Evolutionary conservation across 2,888 invertebrate genomes (phyloP).

Genomic region (Tetranychus piercei): DNA sequence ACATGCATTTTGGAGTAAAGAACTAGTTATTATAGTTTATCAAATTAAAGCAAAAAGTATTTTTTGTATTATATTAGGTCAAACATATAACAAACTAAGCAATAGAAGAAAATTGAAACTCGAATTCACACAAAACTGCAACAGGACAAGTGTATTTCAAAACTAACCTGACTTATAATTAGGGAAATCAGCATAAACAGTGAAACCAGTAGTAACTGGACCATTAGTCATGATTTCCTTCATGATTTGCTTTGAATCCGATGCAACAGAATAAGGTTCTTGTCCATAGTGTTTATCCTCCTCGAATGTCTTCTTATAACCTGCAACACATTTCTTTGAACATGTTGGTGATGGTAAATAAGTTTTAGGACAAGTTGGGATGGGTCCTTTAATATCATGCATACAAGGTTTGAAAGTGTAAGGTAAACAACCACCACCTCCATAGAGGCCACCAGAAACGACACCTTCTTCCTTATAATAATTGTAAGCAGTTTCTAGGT

Average conservation of each 20-base stretch:
- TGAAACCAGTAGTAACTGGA: conserved; percentile 72
- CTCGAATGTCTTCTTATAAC: conserved; percentile 49
- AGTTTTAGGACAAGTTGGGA: conserved; percentile 49
- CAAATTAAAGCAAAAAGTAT: too few species aligned
- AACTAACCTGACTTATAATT: conserved; percentile 59
- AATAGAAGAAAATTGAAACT: too few species aligned
- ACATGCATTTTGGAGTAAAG: too few species aligned
- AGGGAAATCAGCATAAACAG: conserved; percentile 65
- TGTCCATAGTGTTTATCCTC: conserved; percentile 55
- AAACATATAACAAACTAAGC: too few species aligned
- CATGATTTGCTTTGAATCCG: conserved; percentile 49
- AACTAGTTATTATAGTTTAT: too few species aligned
- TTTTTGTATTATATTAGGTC: too few species aligned
- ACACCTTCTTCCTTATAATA: conserved; percentile 66
- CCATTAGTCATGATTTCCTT: conserved; percentile 66
- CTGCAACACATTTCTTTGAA: conserved; percentile 43
- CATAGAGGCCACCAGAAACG: conserved; percentile 67
- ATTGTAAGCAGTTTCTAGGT: conserved; percentile 61
- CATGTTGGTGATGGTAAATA: conserved; percentile 63
- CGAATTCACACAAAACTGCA: too few species aligned
- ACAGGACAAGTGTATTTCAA: too few species aligned
- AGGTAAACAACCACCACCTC: conserved; percentile 59
- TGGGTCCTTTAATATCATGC: conserved; percentile 64
- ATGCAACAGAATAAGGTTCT: conserved; percentile 35
- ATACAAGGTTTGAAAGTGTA: conserved; percentile 71